Percentiles rank a stretch among this genome's conserved stretches.
Conservation (phyloP, 2,113 vertebrate species). For the Cranoglanis bouderius region DNA sequence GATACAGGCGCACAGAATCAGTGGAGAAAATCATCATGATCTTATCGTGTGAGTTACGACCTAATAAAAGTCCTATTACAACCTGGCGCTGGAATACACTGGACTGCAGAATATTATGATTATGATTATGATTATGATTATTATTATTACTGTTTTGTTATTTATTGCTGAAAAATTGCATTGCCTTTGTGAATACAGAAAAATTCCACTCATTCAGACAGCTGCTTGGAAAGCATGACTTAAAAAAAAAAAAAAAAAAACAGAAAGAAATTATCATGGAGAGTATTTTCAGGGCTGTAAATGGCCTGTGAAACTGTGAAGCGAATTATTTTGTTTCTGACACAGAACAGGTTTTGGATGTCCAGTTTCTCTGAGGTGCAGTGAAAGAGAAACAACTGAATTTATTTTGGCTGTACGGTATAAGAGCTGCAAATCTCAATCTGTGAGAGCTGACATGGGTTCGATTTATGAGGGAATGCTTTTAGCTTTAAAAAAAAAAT, state of each 20-base stretch:
- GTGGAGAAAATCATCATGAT: conserved; percentile 53
- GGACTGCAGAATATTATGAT: background rate
- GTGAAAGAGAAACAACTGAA: conserved; percentile 52
- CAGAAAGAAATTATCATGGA: conserved; percentile 32
- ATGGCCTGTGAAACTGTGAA: conserved; percentile 51
- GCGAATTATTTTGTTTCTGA: conserved; percentile 49
- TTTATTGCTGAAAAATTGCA: conserved; percentile 8
- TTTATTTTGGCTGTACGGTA: conserved; percentile 65
- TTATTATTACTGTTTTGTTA: conserved; percentile 26
- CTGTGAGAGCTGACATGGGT: conserved; percentile 17
- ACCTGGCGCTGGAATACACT: conserved; percentile 44
- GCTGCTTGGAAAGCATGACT: conserved; percentile 13
- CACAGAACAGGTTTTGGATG: conserved; percentile 53
- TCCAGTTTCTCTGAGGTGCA: conserved; percentile 48
- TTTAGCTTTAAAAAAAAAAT: background rate
- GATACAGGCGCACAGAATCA: conserved; percentile 31
- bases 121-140: background rate
- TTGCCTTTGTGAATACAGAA: conserved; percentile 2
- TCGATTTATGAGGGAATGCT: conserved; percentile 1
- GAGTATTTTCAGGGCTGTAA: conserved; percentile 49
- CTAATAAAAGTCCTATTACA: conserved; percentile 52
- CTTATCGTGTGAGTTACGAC: conserved; percentile 50
- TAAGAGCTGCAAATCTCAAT: conserved; percentile 52
- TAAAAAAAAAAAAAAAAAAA: too few species aligned
- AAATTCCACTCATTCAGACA: background rate